These are phyloP conservation scores for Enteromius thamalakanensis DNA, from an alignment of 2,797 vertebrate species.

Conservation along the genomic window DNA sequence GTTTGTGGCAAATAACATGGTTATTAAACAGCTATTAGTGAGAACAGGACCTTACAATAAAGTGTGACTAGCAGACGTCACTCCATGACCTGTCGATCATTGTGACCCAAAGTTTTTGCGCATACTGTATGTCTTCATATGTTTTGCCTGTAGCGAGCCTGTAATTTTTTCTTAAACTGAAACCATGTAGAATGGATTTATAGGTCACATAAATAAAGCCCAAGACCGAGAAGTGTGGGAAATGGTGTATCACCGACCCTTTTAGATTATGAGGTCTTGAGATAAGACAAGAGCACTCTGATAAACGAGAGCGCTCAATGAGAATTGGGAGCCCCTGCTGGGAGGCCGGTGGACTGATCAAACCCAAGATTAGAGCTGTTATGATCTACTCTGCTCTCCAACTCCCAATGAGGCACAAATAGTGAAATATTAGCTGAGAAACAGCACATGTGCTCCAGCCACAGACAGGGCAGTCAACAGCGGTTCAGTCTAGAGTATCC, in stretches of 20 bases:
- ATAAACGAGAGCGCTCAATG: slow-evolving; percentile 42
- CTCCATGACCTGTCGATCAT: background rate
- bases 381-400: slow-evolving; percentile 42
- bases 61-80: background rate
- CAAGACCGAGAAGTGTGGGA: slow-evolving; percentile 9
- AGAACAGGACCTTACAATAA: background rate
- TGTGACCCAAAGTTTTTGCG: background rate
- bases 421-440: slow-evolving; percentile 44
- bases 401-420: slow-evolving; percentile 21
- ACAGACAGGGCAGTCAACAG: slow-evolving; percentile 24
- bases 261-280: slow-evolving; percentile 47
- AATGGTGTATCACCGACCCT: slow-evolving; percentile 30
- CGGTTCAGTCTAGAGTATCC: background rate
- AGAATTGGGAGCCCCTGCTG: slow-evolving; percentile 42
- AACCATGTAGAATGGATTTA: slow-evolving; percentile 20
- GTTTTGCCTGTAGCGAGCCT: background rate
- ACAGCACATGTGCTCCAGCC: slow-evolving; percentile 13
- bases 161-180: slow-evolving; percentile 4
- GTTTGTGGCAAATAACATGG: background rate
- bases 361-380: slow-evolving; percentile 48
- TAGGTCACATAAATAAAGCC: slow-evolving; percentile 35
- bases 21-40: background rate
- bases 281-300: slow-evolving; percentile 49
- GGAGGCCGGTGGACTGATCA: slow-evolving; percentile 42
- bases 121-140: background rate